Percentiles rank a stretch among this genome's conserved stretches.
Conservation (phyloP, 2,888 invertebrate genomes). For the Phragmatobia fuliginosa region DNA sequence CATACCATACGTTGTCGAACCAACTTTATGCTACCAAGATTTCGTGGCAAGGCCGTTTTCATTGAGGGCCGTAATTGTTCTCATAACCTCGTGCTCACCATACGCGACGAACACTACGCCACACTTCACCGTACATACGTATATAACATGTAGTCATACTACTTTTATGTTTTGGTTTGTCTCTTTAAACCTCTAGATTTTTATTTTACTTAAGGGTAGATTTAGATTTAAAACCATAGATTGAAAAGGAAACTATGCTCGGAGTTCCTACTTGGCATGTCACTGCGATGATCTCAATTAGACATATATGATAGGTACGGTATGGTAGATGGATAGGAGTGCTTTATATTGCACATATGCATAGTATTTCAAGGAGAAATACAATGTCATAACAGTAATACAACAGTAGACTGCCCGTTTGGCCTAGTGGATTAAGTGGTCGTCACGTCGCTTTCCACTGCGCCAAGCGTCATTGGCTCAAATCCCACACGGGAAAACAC, state of each 20-base stretch:
- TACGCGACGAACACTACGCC: conserved; percentile 36
- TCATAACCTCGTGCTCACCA: conserved; percentile 24
- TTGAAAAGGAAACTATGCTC: conserved; percentile 5
- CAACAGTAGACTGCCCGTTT: too few relatives aligned
- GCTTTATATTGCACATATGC: not conserved
- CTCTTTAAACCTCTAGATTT: not conserved
- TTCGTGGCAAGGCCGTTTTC: conserved; percentile 13
- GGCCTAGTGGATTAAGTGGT: too few relatives aligned
- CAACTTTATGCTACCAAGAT: conserved; percentile 15
- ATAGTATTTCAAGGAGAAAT: not conserved
- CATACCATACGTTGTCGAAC: conserved; percentile 45
- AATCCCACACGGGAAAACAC: too few relatives aligned
- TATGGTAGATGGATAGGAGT: too few relatives aligned
- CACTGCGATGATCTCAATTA: not conserved
- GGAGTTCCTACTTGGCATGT: conserved; percentile 18
- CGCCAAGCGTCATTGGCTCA: too few relatives aligned
- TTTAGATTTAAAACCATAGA: not conserved
- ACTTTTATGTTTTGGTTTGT: not conserved
- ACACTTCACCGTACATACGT: conserved; percentile 43
- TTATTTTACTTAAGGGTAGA: not conserved
- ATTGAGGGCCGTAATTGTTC: conserved; percentile 26
- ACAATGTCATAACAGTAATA: not conserved
- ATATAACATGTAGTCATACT: conserved; percentile 26
- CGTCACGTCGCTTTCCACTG: too few relatives aligned
- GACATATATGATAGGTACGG: too few relatives aligned